phyloP scores from a whole-genome alignment of 2,888 invertebrate species.

The Drosophila emarginata region DNA sequence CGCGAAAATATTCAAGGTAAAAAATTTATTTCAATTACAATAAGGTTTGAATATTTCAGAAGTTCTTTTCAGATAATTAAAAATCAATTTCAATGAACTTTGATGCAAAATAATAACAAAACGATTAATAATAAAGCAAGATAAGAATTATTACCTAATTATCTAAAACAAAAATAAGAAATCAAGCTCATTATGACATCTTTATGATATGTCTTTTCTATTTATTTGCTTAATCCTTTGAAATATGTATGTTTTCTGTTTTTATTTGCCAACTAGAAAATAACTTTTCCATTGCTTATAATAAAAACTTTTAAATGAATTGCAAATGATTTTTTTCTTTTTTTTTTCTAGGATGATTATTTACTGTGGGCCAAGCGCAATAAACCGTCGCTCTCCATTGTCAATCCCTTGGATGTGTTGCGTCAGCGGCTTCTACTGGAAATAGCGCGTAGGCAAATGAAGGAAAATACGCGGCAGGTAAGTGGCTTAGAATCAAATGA shows the following conservation, averaged over 20 bases:
- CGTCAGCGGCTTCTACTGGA: conserved; percentile 91
- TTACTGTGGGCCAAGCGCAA: conserved; percentile 84
- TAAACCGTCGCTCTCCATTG: conserved; percentile 91
- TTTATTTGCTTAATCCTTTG: not conserved
- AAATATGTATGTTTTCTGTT: not conserved
- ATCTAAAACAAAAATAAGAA: too few species aligned
- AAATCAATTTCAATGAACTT: conserved; percentile 5
- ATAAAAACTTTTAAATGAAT: conserved; percentile 46
- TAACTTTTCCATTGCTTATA: conserved; percentile 48
- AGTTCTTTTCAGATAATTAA: not conserved
- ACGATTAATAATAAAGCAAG: too few species aligned
- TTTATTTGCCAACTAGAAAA: not conserved
- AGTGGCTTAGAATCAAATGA: conserved; percentile 35
- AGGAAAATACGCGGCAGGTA: conserved; percentile 88
- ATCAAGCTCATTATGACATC: not conserved
- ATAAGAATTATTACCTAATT: too few species aligned
- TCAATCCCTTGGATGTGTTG: conserved; percentile 93
- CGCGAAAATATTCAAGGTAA: not conserved
- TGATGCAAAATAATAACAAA: too few species aligned
- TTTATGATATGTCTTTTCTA: not conserved
- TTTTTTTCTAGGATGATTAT: conserved; percentile 79
- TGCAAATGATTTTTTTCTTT: conserved; percentile 29
- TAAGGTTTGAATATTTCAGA: not conserved
- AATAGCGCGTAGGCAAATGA: conserved; percentile 91
- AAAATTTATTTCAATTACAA: not conserved